A percentile compares a stretch with the other conserved stretches of the same genome.
These are phyloP conservation scores for Chaetura pelagica DNA, from an alignment of 2,113 vertebrate genomes.

Conservation along the genomic window DNA sequence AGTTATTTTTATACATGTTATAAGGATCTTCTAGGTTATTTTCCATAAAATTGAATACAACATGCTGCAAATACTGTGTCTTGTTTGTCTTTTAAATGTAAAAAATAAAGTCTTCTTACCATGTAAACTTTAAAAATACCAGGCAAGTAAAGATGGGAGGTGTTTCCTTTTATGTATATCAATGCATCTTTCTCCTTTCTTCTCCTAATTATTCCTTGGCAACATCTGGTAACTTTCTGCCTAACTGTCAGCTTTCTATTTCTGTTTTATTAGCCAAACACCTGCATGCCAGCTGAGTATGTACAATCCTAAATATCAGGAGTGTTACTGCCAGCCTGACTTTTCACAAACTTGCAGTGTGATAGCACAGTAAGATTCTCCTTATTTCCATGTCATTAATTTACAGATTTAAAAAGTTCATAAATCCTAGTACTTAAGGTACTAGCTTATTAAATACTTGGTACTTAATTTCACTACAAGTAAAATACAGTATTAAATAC, in stretches of 20 bases:
- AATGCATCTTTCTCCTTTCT: not conserved
- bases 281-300: slow-evolving; percentile 51
- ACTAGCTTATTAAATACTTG: not conserved
- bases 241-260: slow-evolving; percentile 33
- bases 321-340: not conserved
- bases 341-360: not conserved
- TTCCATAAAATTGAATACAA: not conserved
- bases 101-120: not conserved
- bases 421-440: not conserved
- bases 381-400: not conserved
- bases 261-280: slow-evolving; percentile 47
- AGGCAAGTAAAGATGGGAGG: not conserved
- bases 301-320: slow-evolving; percentile 15
- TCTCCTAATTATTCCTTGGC: not conserved
- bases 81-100: not conserved
- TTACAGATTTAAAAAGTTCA: not conserved
- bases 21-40: not conserved
- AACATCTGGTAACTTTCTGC: slow-evolving; percentile 43
- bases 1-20: not conserved
- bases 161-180: not conserved
- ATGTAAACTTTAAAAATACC: not conserved
- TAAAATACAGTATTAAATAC: not conserved
- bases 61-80: not conserved
- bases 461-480: not conserved
- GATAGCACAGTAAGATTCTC: not conserved